Conservation (phyloP, 2,797 vertebrate species). For the Gallinago nigripennis region DNA sequence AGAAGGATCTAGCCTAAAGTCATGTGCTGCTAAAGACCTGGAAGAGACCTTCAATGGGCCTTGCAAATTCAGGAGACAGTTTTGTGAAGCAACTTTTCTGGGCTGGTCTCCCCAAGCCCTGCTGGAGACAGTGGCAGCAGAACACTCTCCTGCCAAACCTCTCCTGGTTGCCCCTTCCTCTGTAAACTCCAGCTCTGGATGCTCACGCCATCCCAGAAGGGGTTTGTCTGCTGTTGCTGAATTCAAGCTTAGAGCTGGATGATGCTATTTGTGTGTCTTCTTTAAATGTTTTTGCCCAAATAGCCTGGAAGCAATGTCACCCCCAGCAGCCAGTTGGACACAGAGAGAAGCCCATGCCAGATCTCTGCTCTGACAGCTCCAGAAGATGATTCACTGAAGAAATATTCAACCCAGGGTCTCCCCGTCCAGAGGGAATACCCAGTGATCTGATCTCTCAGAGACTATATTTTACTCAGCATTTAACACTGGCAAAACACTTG, state of each 20-base stretch:
- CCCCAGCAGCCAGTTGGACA: neutral
- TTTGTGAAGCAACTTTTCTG: neutral
- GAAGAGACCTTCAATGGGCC: neutral
- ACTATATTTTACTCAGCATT: conserved; percentile 45
- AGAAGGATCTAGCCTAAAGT: neutral
- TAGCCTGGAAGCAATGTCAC: conserved; percentile 7
- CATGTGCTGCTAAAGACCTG: neutral
- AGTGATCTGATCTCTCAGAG: conserved; percentile 30
- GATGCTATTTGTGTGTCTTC: neutral
- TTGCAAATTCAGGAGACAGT: neutral
- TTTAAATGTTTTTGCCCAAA: conserved; percentile 4
- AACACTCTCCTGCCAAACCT: neutral
- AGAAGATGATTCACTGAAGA: conserved; percentile 25
- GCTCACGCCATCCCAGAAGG: neutral
- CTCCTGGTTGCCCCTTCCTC: neutral
- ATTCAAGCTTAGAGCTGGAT: neutral
- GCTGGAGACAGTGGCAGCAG: neutral
- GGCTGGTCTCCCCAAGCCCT: neutral
- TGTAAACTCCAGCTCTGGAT: neutral
- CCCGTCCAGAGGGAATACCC: conserved; percentile 38
- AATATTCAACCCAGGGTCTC: conserved; percentile 25
- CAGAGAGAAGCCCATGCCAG: neutral
- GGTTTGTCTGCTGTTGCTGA: neutral
- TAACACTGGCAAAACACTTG: conserved; percentile 32
- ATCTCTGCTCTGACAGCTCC: neutral